Base-by-base conservation (phyloP, 2,888 invertebrate genomes). In the Drosophila silvestris region DNA sequence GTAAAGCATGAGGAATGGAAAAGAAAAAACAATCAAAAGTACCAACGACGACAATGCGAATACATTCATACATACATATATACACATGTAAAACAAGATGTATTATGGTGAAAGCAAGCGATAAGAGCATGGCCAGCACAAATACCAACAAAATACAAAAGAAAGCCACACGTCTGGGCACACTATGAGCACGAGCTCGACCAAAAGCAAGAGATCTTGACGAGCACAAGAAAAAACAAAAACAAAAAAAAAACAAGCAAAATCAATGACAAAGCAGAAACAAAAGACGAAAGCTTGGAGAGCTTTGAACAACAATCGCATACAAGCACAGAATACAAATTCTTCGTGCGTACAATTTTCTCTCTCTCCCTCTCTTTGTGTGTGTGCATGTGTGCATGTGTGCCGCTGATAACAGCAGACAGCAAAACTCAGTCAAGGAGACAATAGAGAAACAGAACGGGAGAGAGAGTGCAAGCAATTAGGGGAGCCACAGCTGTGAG, bases 51-150 rank as follows among this genome's bases (percentile, higher is more conserved):
- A 26, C 28, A n/a, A 19, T 7, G 28, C 26, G 9, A 28, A 61
- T n/a, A 16, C 41, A 28, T 54, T 19, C 22, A 54, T 33, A 53
- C 9, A n/a, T 32, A 32, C 3, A 32, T 14, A n/a, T 0, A 35
- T 37, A 35, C 6, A 33, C 39, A 57, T 57, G 28, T 39, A 22
- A 26, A 60, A 10, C 35, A 37, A 47, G 30, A 37, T 35, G 12
- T 50, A n/a, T 12, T 60, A 54, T 32, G 74, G 79, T 80, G 79
- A 80, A 81, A 80, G 82, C 79, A 81, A 77, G 54, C 50, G 58
- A 50, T 30, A n/a, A 26, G 30, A 61, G 57, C 44, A 66, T 41
- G 47, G 50, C 41, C 50, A 68, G 28, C 67, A 69, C 59, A 60
- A 12, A 41, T 41, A 68, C 22, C 70, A 69, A 14, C 53, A 71